These are phyloP conservation scores for Solen grandis DNA, from an alignment of 1,140 invertebrate species.

Conservation along the genomic window DNA sequence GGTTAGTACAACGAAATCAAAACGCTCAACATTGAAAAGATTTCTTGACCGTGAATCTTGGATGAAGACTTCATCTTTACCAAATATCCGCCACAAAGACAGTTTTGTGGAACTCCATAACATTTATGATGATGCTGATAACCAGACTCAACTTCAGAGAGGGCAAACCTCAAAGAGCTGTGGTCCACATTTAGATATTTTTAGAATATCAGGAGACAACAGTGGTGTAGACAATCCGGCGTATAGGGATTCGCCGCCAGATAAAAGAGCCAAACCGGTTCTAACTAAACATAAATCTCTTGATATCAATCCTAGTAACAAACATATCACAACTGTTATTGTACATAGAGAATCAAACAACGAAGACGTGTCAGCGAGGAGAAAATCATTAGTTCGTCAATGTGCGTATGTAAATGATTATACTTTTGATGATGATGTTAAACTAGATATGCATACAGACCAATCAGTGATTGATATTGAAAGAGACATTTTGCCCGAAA, in stretches of 20 bases:
- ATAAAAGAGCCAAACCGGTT: constrained; percentile 19
- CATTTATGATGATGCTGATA: constrained; percentile 28
- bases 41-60: constrained; percentile 61
- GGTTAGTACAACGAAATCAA: constrained; percentile 37
- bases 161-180: constrained; percentile 48
- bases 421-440: too few species aligned
- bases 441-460: too few species aligned
- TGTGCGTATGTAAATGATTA: background rate
- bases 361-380: background rate
- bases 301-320: constrained; percentile 43
- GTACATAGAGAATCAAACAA: constrained; percentile 33
- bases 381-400: background rate
- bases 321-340: constrained; percentile 43
- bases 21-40: constrained; percentile 32
- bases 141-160: constrained; percentile 1
- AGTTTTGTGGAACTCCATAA: constrained; percentile 18
- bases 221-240: constrained; percentile 63
- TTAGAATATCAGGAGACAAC: constrained; percentile 1
- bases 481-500: constrained; percentile 14
- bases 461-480: constrained; percentile 48
- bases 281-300: constrained; percentile 46
- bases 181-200: constrained; percentile 23
- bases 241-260: constrained; percentile 55
- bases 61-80: constrained; percentile 74
- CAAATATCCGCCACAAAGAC: constrained; percentile 69